These are phyloP conservation scores for Synanthedon vespiformis DNA, from an alignment of 2,888 invertebrate species.

Conservation along the genomic window DNA sequence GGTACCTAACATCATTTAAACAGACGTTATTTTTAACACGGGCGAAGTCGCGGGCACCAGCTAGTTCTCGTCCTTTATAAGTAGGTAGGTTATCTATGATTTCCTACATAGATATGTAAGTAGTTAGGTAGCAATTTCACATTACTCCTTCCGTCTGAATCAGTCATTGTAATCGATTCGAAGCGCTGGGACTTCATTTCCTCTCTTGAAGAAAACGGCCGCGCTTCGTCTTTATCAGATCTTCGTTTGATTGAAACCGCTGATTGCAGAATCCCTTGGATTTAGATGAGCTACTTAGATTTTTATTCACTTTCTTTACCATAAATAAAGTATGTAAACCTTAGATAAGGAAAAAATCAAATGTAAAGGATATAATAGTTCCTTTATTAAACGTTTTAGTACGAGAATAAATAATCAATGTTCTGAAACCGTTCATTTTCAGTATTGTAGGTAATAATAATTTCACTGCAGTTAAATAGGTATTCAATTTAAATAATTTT, in stretches of 20 bases:
- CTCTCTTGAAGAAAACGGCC: constrained; percentile 10
- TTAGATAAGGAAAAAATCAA: neutral
- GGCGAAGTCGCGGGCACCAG: too few relatives aligned
- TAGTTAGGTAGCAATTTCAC: neutral
- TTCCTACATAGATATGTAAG: neutral
- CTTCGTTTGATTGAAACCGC: constrained; percentile 17
- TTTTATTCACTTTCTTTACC: constrained; percentile 9
- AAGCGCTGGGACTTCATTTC: constrained; percentile 14
- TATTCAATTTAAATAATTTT: too few relatives aligned
- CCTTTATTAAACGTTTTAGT: too few relatives aligned
- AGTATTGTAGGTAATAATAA: too few relatives aligned
- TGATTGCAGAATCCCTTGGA: constrained; percentile 19
- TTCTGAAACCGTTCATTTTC: too few relatives aligned
- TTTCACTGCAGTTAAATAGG: too few relatives aligned
- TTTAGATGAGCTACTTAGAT: constrained; percentile 15
- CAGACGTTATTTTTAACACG: too few relatives aligned
- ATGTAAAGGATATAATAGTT: too few relatives aligned
- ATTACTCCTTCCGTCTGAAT: constrained; percentile 3
- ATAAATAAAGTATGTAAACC: constrained; percentile 1
- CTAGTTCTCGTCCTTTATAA: too few relatives aligned
- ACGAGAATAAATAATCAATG: too few relatives aligned
- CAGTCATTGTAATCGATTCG: constrained; percentile 9
- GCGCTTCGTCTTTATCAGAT: constrained; percentile 16
- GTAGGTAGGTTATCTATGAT: too few relatives aligned
- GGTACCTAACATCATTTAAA: too few relatives aligned